These are phyloP conservation scores for Pseudorasbora parva DNA, from an alignment of 2,113 vertebrate species.

Conservation along the genomic window DNA sequence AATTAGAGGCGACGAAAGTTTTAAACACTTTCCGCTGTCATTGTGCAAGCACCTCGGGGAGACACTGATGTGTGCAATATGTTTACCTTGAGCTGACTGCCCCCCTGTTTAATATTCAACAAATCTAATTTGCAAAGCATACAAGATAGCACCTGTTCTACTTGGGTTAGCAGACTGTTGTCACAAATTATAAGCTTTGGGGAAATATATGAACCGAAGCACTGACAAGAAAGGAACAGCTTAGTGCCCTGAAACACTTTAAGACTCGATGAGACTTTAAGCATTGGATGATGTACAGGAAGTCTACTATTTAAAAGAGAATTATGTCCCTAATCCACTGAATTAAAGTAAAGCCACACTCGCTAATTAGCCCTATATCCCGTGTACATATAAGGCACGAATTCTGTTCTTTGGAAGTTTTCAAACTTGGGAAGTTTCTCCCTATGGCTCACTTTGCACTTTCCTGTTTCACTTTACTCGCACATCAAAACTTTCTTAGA, in stretches of 20 bases:
- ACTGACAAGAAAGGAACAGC: conserved; percentile 19
- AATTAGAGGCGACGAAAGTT: conserved; percentile 55
- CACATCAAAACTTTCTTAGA: neutral
- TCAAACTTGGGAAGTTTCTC: conserved; percentile 19
- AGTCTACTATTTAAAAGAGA: conserved; percentile 23
- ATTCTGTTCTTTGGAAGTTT: neutral
- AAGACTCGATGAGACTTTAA: conserved; percentile 5
- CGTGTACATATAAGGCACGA: neutral
- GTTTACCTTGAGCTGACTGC: conserved; percentile 65
- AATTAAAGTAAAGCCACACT: conserved; percentile 5
- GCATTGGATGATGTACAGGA: conserved; percentile 6
- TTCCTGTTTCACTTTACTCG: neutral
- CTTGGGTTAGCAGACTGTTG: conserved; percentile 65
- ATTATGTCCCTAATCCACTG: neutral
- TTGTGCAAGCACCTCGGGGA: conserved; percentile 53
- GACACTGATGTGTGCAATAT: conserved; percentile 55
- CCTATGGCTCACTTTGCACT: neutral
- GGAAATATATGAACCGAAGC: conserved; percentile 56
- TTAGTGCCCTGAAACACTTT: conserved; percentile 31
- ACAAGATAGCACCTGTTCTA: conserved; percentile 71
- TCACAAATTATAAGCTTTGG: conserved; percentile 64
- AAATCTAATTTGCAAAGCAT: conserved; percentile 74
- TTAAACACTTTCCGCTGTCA: conserved; percentile 41
- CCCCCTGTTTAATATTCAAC: conserved; percentile 60
- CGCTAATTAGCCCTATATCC: conserved; percentile 29